Base-by-base conservation (phyloP, 2,797 vertebrate genomes). In the Peromyscus nudipes region DNA sequence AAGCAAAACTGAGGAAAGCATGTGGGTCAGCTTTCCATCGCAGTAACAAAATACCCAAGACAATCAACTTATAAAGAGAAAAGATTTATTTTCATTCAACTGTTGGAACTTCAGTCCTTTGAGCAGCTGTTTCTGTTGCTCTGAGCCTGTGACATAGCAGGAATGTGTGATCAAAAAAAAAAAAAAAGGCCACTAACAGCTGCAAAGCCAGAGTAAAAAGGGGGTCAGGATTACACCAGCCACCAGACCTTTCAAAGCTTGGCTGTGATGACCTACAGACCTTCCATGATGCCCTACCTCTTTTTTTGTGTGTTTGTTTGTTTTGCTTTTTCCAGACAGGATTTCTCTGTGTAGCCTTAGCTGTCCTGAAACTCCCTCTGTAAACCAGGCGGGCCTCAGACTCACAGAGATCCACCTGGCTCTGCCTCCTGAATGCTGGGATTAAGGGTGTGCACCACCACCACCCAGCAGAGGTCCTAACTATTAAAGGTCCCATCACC, bases 1-100 rank as follows among this genome's bases (percentile, higher is more conserved):
- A 67, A 95, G 96, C 95, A 60, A 96, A 97, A 75, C 82, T 0
- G 40, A 87, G 76, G 5, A 84, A 29, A 17, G 49, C 21, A 4
- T 89, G 49, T 5, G 7, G 11, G 69, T 11, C 6, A 40, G 71
- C 46, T 65, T 55, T 55, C 46, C 1, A 25, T 31, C 3, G 0
- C 55, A 49, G 17, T 46, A 73, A 92, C 29, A 49, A 62, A 62
- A 83, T 27, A 10, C 40, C 67, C 71, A n/a, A 84, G 5, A 40
- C 9, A 65, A 76, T 52, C 57, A 40, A 76, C 57, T 75, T 64
- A 76, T 2, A 64, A 37, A 52, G 40, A 79, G 75, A 65, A 49
- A 52, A 64, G 11, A 62, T 37, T 55, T 65, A 52, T 37, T 55
- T 40, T 40, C 43, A 62, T 19, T 75, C 52, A 9, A 6, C 31